Percentiles rank a stretch among this genome's conserved stretches.
Conservation (phyloP, 2,888 invertebrate genomes). For the Rosalia funebris region DNA sequence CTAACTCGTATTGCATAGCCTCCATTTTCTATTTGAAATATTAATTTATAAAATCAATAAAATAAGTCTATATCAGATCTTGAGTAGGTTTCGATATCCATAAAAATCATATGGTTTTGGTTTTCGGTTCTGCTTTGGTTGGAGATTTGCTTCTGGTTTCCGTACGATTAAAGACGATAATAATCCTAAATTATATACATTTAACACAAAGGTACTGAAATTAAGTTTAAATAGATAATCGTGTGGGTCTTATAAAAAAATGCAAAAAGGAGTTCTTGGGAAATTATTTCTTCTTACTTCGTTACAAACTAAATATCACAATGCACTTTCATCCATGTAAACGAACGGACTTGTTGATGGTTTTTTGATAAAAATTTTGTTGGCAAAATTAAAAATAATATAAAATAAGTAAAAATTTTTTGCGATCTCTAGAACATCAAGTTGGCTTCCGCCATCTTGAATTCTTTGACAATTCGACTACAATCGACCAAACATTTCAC, state of each 20-base stretch:
- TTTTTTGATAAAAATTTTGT: constrained; percentile 38
- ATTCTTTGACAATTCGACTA: constrained; percentile 44
- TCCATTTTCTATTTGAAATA: constrained; percentile 72
- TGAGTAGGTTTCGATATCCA: neutral
- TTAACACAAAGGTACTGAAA: constrained; percentile 6
- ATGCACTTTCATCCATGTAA: constrained; percentile 23
- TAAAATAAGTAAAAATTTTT: constrained; percentile 49
- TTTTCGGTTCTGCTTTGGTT: neutral
- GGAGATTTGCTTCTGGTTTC: neutral
- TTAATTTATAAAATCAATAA: constrained; percentile 14
- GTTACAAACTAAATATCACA: constrained; percentile 25
- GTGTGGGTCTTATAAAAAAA: constrained; percentile 18
- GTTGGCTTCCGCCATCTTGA: constrained; percentile 63
- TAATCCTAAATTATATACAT: constrained; percentile 1
- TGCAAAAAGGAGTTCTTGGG: constrained; percentile 13
- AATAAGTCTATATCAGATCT: constrained; percentile 12
- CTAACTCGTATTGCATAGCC: constrained; percentile 92
- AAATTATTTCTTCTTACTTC: constrained; percentile 16
- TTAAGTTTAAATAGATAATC: constrained; percentile 10
- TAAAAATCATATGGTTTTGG: constrained; percentile 22
- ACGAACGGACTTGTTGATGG: constrained; percentile 23
- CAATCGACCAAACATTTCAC: constrained; percentile 26
- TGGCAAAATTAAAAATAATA: constrained; percentile 40
- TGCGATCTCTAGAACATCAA: constrained; percentile 57
- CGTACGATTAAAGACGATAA: neutral